Percentiles rank a stretch among this genome's conserved stretches.
phyloP scores from a whole-genome alignment of 2,888 invertebrate species.

The Melieria picta region DNA sequence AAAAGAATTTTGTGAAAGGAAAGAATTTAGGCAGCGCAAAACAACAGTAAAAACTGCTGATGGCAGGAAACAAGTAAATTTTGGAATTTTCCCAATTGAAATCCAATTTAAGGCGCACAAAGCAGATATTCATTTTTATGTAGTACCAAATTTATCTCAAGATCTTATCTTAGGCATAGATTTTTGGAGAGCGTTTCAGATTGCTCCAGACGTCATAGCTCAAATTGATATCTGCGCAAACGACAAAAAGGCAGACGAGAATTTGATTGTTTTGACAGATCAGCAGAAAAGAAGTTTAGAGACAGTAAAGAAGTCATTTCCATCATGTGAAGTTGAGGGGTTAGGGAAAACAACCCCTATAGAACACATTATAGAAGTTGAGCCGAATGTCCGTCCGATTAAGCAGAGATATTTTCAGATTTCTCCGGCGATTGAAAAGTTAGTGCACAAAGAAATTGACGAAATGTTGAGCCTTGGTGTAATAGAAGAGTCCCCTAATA shows the following conservation, averaged over 20 bases:
- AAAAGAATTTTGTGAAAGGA: background rate
- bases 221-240: background rate
- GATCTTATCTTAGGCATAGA: slow-evolving; percentile 20
- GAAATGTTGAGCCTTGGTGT: slow-evolving; percentile 51
- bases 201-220: slow-evolving; percentile 3
- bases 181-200: slow-evolving; percentile 26
- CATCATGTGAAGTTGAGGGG: slow-evolving; percentile 34
- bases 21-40: slow-evolving; percentile 1
- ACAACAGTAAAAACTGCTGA: slow-evolving; percentile 18
- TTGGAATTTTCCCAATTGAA: slow-evolving; percentile 2
- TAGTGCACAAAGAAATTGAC: slow-evolving; percentile 49
- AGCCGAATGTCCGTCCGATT: slow-evolving; percentile 33
- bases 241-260: background rate
- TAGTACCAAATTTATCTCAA: slow-evolving; percentile 26
- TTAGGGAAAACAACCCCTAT: slow-evolving; percentile 38
- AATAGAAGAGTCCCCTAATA: slow-evolving; percentile 49
- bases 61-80: slow-evolving; percentile 5
- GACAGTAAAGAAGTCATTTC: slow-evolving; percentile 30
- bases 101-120: slow-evolving; percentile 7
- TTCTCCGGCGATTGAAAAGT: slow-evolving; percentile 38
- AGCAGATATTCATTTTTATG: slow-evolving; percentile 1
- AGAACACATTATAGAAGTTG: slow-evolving; percentile 40
- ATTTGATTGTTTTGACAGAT: background rate
- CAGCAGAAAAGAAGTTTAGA: background rate
- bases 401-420: slow-evolving; percentile 43